Evolutionary conservation across 2,888 invertebrate genomes (phyloP).

Genomic region (Sinohyriopsis cumingii): DNA sequence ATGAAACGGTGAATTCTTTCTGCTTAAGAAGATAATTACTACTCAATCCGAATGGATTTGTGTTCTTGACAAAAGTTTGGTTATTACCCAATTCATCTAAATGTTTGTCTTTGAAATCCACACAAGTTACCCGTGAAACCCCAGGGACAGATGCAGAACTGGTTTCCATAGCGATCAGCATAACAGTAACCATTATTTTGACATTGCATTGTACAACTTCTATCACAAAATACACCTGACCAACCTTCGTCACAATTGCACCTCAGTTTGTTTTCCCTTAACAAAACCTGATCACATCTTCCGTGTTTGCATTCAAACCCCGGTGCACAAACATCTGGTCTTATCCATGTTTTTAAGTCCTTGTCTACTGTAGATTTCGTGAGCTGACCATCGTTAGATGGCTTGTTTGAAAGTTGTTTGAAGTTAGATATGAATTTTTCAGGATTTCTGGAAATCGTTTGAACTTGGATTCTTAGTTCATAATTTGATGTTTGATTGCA

Average conservation of each 20-base stretch:
- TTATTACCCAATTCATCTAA: constrained; percentile 1
- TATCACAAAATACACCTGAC: constrained; percentile 36
- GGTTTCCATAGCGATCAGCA: constrained; percentile 30
- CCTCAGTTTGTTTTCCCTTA: constrained; percentile 22
- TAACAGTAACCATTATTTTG: constrained; percentile 28
- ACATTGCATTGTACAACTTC: constrained; percentile 32
- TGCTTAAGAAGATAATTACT: too few species aligned
- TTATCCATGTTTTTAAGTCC: constrained; percentile 28
- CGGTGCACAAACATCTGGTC: constrained; percentile 34
- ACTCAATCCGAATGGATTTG: too few species aligned
- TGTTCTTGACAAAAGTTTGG: neutral
- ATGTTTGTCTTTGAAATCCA: constrained; percentile 10
- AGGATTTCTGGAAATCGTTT: too few species aligned
- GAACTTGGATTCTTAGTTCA: too few species aligned
- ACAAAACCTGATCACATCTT: constrained; percentile 22
- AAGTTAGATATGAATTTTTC: too few species aligned
- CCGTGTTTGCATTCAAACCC: constrained; percentile 40
- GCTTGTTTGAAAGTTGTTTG: too few species aligned
- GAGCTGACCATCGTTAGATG: too few species aligned
- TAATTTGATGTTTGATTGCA: constrained; percentile 13
- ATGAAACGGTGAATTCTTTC: too few species aligned
- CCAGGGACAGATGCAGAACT: constrained; percentile 30
- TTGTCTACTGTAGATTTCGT: too few species aligned
- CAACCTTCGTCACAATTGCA: constrained; percentile 30
- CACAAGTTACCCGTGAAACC: constrained; percentile 28